phyloP scores from a whole-genome alignment of 2,888 invertebrate genomes.

The Dicranocentrus wangi region DNA sequence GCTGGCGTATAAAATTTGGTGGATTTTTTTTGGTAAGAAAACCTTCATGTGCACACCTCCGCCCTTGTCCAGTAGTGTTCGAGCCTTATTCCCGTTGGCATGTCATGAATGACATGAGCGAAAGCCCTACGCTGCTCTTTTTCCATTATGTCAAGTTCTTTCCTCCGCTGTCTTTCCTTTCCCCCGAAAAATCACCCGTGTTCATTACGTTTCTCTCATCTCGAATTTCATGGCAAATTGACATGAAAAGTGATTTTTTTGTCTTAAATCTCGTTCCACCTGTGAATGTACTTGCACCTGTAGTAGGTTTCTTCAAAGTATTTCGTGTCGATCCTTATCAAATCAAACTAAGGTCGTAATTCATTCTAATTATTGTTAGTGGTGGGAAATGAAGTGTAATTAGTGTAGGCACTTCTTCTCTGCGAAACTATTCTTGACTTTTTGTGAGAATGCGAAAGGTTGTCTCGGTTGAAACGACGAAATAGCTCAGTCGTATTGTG shows the following conservation, averaged over 20 bases:
- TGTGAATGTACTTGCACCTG: background rate
- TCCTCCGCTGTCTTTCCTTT: background rate
- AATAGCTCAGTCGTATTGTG: too few relatives aligned
- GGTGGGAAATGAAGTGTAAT: too few relatives aligned
- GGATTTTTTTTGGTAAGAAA: constrained; percentile 1
- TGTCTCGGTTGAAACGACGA: too few relatives aligned
- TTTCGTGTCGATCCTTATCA: too few relatives aligned
- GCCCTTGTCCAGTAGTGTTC: background rate
- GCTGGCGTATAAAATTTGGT: constrained; percentile 27
- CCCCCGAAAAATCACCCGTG: background rate
- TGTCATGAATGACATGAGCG: constrained; percentile 4
- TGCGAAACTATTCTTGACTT: too few relatives aligned
- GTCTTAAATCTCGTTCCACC: background rate
- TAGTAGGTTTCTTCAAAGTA: background rate
- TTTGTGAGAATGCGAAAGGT: too few relatives aligned
- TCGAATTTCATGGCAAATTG: constrained; percentile 20
- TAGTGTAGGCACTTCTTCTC: too few relatives aligned
- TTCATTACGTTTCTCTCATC: background rate
- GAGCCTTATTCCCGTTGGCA: constrained; percentile 20
- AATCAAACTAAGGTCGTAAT: too few relatives aligned
- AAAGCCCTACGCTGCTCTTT: background rate
- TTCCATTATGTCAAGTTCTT: background rate
- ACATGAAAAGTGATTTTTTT: constrained; percentile 12
- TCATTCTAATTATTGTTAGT: too few relatives aligned
- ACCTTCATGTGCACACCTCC: background rate